A percentile compares a stretch with the other conserved stretches of the same genome.
Conservation (phyloP, 30 jellyfish, hydroid and myxozoan genomes). For the Aurelia aurita complex sp. Pacific region DNA sequence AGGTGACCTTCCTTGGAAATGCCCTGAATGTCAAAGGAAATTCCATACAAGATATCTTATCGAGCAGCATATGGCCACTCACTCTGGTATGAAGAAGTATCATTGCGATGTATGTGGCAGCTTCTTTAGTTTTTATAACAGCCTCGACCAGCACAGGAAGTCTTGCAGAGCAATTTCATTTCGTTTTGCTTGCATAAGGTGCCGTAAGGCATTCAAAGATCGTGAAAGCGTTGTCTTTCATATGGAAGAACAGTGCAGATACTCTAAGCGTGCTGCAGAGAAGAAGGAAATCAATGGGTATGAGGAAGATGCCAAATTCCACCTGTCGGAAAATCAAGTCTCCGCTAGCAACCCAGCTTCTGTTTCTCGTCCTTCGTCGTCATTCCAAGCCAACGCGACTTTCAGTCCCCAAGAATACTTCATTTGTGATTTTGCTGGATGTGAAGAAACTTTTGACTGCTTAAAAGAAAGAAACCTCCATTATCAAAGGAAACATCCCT, state of each 20-base stretch:
- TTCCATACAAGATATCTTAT: neutral
- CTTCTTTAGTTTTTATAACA: neutral
- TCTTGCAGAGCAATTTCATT: neutral
- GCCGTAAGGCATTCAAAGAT: conserved; percentile 23
- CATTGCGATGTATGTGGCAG: neutral
- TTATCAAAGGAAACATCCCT: too few relatives aligned
- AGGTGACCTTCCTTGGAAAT: conserved; percentile 1
- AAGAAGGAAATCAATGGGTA: too few relatives aligned
- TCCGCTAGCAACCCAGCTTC: too few relatives aligned
- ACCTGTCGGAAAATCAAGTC: too few relatives aligned
- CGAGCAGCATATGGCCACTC: neutral
- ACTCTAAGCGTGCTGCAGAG: neutral
- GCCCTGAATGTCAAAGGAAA: neutral
- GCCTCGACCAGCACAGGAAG: neutral
- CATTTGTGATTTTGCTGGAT: too few relatives aligned
- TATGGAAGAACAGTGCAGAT: conserved; percentile 5
- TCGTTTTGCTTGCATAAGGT: conserved; percentile 19
- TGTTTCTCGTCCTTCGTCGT: too few relatives aligned
- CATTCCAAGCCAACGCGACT: too few relatives aligned
- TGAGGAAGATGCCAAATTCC: too few relatives aligned
- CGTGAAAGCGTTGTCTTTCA: conserved; percentile 6
- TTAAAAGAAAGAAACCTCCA: too few relatives aligned
- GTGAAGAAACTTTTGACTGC: too few relatives aligned
- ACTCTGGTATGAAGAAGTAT: neutral
- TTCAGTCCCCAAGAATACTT: too few relatives aligned